Evolutionary conservation across 1,140 invertebrate species (phyloP), one percentile per base, ranked within the genome.

Genomic region (Drosophila parvula): DNA sequence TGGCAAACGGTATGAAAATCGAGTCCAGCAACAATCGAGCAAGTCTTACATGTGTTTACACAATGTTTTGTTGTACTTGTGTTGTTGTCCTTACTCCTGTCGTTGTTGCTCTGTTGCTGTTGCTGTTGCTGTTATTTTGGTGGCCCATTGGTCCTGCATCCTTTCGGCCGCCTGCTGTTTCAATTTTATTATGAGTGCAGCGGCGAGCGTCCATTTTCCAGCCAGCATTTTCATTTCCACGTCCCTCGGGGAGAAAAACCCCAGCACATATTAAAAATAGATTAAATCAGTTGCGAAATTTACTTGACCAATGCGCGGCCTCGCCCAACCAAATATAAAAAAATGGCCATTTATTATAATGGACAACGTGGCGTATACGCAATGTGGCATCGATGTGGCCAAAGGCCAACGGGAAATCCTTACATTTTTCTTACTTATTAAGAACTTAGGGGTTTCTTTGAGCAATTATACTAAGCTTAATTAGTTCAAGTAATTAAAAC

Each of bases 41-140:
- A 78, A 70, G 57, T 67, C 74, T 78, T 86, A 85, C 82, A 86
- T 88, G 79, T 86, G 83, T 86, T 79, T 79, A 86, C 83, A 88
- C 83, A 65, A 77, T 69, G 68, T 63, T 63, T 53, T 65, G 65
- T 71, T 81, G 59, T 59, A 38, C 41, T 67, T 5, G 16, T 79
- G 18, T 61, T 78, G 50, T 71, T 79, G 53, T 27, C 51, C 51
- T 56, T 63, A 22, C 50, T 61, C 14, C 22, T 48, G 45, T n/a
- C 28, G n/a, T 28, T 45, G 18, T 1, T 48, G 22, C n/a, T 48
- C 3, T 78, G 30, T 43, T 53, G 40, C 50, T 34, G 38, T 50
- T 58, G 38, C 38, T 63, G 48, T 27, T 40, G 34, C 18, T 68
- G 62, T 51, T 61, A 34, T 67, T 69, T 67, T 65, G 47, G 41